Base-by-base conservation (phyloP, 2,797 vertebrate species). In the Gila robusta region DNA sequence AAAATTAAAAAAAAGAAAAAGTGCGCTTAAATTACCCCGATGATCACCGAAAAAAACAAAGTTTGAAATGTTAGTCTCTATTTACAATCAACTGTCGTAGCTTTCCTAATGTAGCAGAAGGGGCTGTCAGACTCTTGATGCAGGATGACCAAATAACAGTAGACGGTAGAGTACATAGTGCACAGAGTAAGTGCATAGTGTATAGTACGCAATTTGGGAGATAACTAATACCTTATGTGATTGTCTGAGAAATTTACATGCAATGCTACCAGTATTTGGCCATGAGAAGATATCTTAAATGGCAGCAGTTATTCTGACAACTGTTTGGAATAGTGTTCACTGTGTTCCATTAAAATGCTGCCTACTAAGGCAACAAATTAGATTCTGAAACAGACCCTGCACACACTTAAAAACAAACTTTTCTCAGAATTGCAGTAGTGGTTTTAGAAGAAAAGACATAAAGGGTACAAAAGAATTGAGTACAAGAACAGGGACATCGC, bases 401-500 rank as follows among this genome's bases (percentile, higher is more conserved):
- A 80, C 10, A 73, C 16, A 54, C 72, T 35, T 52, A 37, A 3
- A 52, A 2, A 70, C 85, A 85, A 23, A 56, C 72, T 85, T 71
- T 70, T 59, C 70, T 69, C 21, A 44, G 32, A 79, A 81, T 19
- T 81, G 70, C 17, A 52, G 37, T 44, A 37, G 26, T 47, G 11
- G 26, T 16, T 84, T 62, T 35, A 41, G 64, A 79, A 70, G 11
- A 71, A 78, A 21, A 85, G 39, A 23, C 28, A 79, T 77, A 70
- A 64, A 79, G 69, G 49, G 8, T n/a, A 71, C 41, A 67, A 77
- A 77, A 17, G 88, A 69, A 26, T 82, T 54, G 47, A 82, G 26
- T 23, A 3, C 6, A 77, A 49, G 26, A n/a, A 67, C 70, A 66
- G 35, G 62, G n/a, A 73, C 64, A 71, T 78, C 28, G 52, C 47